Percentiles rank a stretch among this genome's conserved stretches.
Evolutionary conservation across 2,888 invertebrate genomes (phyloP).

Genomic region (Drosophila lacicola): DNA sequence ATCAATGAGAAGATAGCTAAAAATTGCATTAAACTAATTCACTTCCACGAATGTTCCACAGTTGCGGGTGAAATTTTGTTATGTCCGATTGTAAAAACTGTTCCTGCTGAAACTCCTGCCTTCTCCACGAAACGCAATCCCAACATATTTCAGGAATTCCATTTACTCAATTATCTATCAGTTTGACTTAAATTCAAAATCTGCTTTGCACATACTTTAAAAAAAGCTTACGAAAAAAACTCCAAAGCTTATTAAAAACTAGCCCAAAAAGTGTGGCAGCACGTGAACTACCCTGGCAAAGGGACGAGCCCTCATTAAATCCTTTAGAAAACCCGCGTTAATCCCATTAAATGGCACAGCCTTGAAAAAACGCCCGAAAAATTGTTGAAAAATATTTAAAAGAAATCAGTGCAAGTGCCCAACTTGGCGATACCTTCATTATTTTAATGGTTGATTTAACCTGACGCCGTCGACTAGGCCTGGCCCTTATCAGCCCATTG

Average conservation of each 20-base stretch:
- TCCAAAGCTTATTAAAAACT: conserved; percentile 52
- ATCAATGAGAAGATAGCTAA: too few relatives aligned
- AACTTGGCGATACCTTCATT: conserved; percentile 74
- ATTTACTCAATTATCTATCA: conserved; percentile 24
- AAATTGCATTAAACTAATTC: too few relatives aligned
- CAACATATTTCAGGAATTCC: not conserved
- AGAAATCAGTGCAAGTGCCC: conserved; percentile 66
- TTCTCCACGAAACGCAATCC: not conserved
- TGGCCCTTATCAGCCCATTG: conserved; percentile 73
- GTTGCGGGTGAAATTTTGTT: too few relatives aligned
- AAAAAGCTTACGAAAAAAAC: conserved; percentile 7
- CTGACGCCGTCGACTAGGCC: conserved; percentile 67
- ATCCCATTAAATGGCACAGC: conserved; percentile 72
- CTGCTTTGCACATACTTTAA: conserved; percentile 60
- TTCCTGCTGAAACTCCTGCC: not conserved
- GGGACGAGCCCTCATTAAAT: conserved; percentile 37
- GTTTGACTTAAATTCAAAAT: conserved; percentile 60
- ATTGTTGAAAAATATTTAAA: conserved; percentile 68
- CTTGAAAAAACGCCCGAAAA: conserved; percentile 52
- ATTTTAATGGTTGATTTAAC: conserved; percentile 83
- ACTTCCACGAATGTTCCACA: too few relatives aligned
- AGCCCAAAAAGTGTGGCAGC: conserved; percentile 25
- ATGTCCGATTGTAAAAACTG: too few relatives aligned
- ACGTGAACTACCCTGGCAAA: conserved; percentile 48
- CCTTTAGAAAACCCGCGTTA: conserved; percentile 54